A percentile compares a stretch with the other conserved stretches of the same genome.
Conservation (phyloP, 2,888 invertebrate species). For the Synanthedon formicaeformis region DNA sequence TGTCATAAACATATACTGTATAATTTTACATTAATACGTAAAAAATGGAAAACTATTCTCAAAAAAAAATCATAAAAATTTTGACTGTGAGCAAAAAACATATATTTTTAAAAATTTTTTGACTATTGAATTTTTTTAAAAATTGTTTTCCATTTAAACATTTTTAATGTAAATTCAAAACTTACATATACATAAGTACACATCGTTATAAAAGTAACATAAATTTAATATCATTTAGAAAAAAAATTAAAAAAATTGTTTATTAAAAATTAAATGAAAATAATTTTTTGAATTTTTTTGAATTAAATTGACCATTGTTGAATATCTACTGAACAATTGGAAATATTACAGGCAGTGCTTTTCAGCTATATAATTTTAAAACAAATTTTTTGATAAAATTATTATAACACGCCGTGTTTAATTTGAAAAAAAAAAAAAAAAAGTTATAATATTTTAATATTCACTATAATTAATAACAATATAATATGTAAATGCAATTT, state of each 20-base stretch:
- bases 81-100: background rate
- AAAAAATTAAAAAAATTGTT: too few relatives aligned
- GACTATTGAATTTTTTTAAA: background rate
- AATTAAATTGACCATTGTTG: too few relatives aligned
- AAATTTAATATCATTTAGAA: too few relatives aligned
- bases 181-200: too few relatives aligned
- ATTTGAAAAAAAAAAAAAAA: background rate
- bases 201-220: too few relatives aligned
- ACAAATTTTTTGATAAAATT: background rate
- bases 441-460: background rate
- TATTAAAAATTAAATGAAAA: too few relatives aligned
- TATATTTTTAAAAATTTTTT: background rate
- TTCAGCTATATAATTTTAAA: background rate
- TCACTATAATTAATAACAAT: conserved; percentile 13
- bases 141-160: background rate
- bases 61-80: background rate
- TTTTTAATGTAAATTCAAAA: too few relatives aligned
- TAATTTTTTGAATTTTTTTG: too few relatives aligned
- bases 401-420: background rate
- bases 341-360: background rate
- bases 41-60: background rate
- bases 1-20: background rate
- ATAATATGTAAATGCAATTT: conserved; percentile 11
- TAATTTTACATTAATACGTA: background rate
- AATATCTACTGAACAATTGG: too few relatives aligned